Conservation (phyloP, 2,797 vertebrate genomes). For the Xenopus petersii region DNA sequence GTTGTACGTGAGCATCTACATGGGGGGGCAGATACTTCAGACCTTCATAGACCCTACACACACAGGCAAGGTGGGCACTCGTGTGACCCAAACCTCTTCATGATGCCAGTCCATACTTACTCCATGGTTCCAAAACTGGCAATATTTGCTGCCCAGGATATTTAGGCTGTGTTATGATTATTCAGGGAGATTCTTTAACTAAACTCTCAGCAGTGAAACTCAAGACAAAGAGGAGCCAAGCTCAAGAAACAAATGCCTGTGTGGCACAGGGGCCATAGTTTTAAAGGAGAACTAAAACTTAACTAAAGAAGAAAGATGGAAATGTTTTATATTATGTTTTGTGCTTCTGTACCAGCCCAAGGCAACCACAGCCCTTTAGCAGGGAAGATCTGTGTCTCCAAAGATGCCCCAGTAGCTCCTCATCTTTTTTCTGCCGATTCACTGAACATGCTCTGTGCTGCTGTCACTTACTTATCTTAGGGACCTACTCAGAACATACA, state of each 20-base stretch:
- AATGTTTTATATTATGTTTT: too few species aligned
- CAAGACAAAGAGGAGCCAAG: slow-evolving; percentile 33
- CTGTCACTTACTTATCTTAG: too few species aligned
- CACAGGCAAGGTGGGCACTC: slow-evolving; percentile 86
- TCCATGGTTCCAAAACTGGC: slow-evolving; percentile 82
- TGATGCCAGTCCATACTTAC: slow-evolving; percentile 86
- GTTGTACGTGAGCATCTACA: slow-evolving; percentile 77
- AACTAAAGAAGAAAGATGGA: too few species aligned
- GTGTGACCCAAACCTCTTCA: slow-evolving; percentile 85
- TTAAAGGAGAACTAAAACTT: background rate
- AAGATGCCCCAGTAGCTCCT: too few species aligned
- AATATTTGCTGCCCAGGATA: slow-evolving; percentile 76
- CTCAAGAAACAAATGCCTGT: slow-evolving; percentile 74
- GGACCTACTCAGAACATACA: too few species aligned
- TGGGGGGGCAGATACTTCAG: slow-evolving; percentile 59
- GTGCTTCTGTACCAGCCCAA: too few species aligned
- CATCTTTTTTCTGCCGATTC: too few species aligned
- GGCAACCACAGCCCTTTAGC: too few species aligned
- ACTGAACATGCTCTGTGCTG: too few species aligned
- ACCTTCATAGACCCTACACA: slow-evolving; percentile 82
- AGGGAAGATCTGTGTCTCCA: too few species aligned
- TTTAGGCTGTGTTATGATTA: slow-evolving; percentile 84
- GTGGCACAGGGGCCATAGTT: slow-evolving; percentile 68
- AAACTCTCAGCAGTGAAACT: background rate
- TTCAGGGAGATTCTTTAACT: slow-evolving; percentile 72